Conservation (phyloP, 2,888 invertebrate species). For the Mythimna pallens region DNA sequence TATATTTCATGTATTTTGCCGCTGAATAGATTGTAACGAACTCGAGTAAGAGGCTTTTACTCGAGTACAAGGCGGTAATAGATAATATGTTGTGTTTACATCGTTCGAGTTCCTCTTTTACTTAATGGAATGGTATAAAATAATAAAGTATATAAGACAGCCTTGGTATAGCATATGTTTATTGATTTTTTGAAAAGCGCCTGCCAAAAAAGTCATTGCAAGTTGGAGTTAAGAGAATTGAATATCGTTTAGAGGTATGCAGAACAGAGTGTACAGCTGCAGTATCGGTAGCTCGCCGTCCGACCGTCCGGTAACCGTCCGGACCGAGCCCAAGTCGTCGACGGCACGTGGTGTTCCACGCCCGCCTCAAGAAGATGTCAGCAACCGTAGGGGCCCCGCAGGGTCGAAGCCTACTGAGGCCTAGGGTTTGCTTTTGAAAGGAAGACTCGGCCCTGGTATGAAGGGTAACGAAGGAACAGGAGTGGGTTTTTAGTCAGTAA, state of each 20-base stretch:
- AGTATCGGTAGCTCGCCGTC: too few relatives aligned
- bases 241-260: neutral
- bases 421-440: too few relatives aligned
- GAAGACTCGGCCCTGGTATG: too few relatives aligned
- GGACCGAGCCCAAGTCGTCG: too few relatives aligned
- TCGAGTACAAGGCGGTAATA: slow-evolving; percentile 13
- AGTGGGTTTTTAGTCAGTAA: too few relatives aligned
- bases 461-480: too few relatives aligned
- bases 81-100: slow-evolving; percentile 14
- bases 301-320: too few relatives aligned
- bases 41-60: slow-evolving; percentile 5
- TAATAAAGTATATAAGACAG: neutral
- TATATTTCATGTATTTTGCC: slow-evolving; percentile 35
- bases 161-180: neutral
- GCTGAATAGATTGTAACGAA: slow-evolving; percentile 33
- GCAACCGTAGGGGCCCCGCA: too few relatives aligned
- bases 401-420: too few relatives aligned
- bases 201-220: slow-evolving; percentile 30
- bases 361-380: too few relatives aligned
- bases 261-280: too few relatives aligned
- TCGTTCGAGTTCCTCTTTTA: slow-evolving; percentile 3
- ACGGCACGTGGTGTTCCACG: too few relatives aligned
- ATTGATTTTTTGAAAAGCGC: slow-evolving; percentile 25
- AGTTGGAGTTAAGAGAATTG: neutral
- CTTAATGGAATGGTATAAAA: slow-evolving; percentile 12